Evolutionary conservation across 2,888 invertebrate genomes (phyloP).

Genomic region (Oscheius sp.): DNA sequence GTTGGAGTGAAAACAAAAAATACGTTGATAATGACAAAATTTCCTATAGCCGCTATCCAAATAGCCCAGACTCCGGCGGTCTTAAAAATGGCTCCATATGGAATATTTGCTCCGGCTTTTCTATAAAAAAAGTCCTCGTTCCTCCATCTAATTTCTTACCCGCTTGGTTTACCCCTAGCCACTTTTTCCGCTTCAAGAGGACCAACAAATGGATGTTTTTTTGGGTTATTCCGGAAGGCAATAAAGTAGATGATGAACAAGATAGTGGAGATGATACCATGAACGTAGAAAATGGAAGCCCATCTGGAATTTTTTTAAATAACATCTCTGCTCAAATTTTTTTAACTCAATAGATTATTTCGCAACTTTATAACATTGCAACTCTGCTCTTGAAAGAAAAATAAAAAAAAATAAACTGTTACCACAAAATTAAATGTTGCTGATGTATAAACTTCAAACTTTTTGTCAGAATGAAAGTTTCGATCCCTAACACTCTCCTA

Average conservation of each 20-base stretch:
- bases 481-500: too few species aligned
- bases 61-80: slow-evolving; percentile 63
- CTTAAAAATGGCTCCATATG: slow-evolving; percentile 48
- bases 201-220: slow-evolving; percentile 60
- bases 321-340: too few species aligned
- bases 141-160: slow-evolving; percentile 20
- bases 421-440: too few species aligned
- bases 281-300: slow-evolving; percentile 60
- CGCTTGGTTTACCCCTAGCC: slow-evolving; percentile 51
- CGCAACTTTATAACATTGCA: too few species aligned
- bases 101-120: slow-evolving; percentile 37
- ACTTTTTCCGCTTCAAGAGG: slow-evolving; percentile 57
- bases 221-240: slow-evolving; percentile 57
- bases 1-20: slow-evolving; percentile 60
- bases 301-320: too few species aligned
- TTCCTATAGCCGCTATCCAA: slow-evolving; percentile 61
- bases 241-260: slow-evolving; percentile 49
- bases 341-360: too few species aligned
- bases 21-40: slow-evolving; percentile 57
- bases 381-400: too few species aligned
- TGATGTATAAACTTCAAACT: too few species aligned
- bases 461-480: too few species aligned
- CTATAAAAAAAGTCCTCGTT: not conserved
- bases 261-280: slow-evolving; percentile 44
- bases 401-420: too few species aligned